These are phyloP conservation scores for Acrobasis consociella DNA, from an alignment of 2,888 invertebrate genomes.

Conservation along the genomic window DNA sequence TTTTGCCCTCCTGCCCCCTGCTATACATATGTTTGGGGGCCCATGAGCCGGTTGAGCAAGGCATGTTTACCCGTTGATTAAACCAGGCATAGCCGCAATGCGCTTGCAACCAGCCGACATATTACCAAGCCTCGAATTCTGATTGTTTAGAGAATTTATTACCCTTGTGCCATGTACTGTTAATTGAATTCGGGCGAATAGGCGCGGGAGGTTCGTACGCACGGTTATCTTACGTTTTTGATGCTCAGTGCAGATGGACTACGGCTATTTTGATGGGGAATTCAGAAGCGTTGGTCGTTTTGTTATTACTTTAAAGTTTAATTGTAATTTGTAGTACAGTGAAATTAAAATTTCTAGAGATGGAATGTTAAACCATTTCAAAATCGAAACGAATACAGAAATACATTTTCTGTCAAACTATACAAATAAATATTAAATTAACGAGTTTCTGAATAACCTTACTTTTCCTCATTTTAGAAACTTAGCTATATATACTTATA, in stretches of 20 bases:
- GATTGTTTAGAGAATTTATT: constrained; percentile 83
- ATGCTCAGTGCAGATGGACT: constrained; percentile 9
- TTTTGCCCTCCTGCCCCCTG: not conserved
- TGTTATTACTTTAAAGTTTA: too few species aligned
- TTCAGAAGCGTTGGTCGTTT: not conserved
- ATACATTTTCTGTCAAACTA: too few species aligned
- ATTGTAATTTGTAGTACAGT: too few species aligned
- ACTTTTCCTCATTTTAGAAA: too few species aligned
- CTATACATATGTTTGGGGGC: constrained; percentile 56
- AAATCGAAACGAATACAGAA: too few species aligned
- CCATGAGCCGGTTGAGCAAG: constrained; percentile 45
- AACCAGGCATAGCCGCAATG: constrained; percentile 77
- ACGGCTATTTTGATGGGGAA: constrained; percentile 6
- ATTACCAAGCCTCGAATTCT: constrained; percentile 81
- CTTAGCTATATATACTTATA: too few species aligned
- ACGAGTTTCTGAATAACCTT: too few species aligned
- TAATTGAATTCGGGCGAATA: constrained; percentile 82
- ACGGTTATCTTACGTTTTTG: constrained; percentile 22
- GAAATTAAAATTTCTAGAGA: too few species aligned
- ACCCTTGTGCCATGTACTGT: constrained; percentile 80
- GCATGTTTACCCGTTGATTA: constrained; percentile 79
- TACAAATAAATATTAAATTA: too few species aligned
- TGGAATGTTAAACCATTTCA: too few species aligned
- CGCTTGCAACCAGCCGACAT: constrained; percentile 80
- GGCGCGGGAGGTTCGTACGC: constrained; percentile 67